phyloP scores from a whole-genome alignment of 2,888 invertebrate genomes.

The Elegia similella region DNA sequence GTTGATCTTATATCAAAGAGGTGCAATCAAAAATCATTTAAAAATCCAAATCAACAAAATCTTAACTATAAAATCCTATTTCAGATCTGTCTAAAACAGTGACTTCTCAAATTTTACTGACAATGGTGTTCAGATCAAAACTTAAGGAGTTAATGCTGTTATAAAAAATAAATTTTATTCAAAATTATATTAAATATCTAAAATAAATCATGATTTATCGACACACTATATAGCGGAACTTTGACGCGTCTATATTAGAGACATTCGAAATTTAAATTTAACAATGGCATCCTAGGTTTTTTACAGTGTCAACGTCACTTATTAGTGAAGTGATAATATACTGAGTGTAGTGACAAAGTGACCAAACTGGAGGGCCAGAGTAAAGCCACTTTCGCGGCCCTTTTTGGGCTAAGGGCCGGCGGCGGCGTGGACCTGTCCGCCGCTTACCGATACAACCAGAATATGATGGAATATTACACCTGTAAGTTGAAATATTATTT shows the following conservation, averaged over 20 bases:
- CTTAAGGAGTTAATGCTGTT: too few relatives aligned
- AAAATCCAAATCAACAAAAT: too few relatives aligned
- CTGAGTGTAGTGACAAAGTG: slow-evolving; percentile 41
- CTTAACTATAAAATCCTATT: background rate
- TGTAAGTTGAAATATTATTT: slow-evolving; percentile 88
- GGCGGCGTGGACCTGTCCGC: slow-evolving; percentile 94
- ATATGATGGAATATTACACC: slow-evolving; percentile 99
- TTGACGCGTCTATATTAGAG: slow-evolving; percentile 21
- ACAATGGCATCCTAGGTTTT: slow-evolving; percentile 37
- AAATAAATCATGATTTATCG: slow-evolving; percentile 21
- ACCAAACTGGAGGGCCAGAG: slow-evolving; percentile 84
- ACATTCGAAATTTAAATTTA: slow-evolving; percentile 27
- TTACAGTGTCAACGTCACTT: slow-evolving; percentile 32
- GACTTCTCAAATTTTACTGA: background rate
- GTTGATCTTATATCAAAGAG: background rate
- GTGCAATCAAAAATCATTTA: slow-evolving; percentile 10
- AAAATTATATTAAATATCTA: background rate
- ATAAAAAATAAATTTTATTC: background rate
- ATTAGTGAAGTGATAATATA: slow-evolving; percentile 27
- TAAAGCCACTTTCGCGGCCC: slow-evolving; percentile 85
- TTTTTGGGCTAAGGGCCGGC: slow-evolving; percentile 83
- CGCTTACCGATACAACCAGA: slow-evolving; percentile 97
- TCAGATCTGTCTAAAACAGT: background rate
- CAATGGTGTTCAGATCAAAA: background rate
- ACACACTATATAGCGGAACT: slow-evolving; percentile 23